Conservation (phyloP, 2,113 vertebrate genomes). For the Cyprinodon tularosa region DNA sequence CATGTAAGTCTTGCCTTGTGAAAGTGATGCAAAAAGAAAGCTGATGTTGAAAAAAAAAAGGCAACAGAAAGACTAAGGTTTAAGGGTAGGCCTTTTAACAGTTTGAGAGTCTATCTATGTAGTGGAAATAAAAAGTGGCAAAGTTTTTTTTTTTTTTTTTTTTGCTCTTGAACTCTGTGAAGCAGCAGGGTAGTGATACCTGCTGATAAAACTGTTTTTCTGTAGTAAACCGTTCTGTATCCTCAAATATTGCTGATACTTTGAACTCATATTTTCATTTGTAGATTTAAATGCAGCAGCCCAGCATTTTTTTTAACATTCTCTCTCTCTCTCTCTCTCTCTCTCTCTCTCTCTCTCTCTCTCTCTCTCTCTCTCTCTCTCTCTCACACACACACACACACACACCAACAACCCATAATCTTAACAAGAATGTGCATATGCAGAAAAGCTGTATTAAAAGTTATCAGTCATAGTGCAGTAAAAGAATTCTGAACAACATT, state of each 20-base stretch:
- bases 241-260: neutral
- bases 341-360: no score
- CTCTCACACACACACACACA: neutral
- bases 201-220: no score
- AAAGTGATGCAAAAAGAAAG: no score
- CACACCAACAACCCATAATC: neutral
- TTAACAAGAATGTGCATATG: neutral
- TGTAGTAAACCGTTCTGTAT: neutral
- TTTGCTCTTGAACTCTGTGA: neutral
- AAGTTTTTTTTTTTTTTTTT: neutral
- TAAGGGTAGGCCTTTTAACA: no score
- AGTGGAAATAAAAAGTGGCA: neutral
- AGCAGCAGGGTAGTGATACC: no score
- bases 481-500: neutral
- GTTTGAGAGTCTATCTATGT: no score
- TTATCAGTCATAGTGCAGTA: neutral
- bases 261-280: neutral
- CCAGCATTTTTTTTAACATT: neutral
- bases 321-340: no score
- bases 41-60: no score
- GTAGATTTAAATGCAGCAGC: neutral
- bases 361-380: no score
- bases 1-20: no score
- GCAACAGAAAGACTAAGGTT: no score
- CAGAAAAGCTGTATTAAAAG: neutral